phyloP scores from a whole-genome alignment of 1,140 invertebrate species.

The Nephila pilipes region DNA sequence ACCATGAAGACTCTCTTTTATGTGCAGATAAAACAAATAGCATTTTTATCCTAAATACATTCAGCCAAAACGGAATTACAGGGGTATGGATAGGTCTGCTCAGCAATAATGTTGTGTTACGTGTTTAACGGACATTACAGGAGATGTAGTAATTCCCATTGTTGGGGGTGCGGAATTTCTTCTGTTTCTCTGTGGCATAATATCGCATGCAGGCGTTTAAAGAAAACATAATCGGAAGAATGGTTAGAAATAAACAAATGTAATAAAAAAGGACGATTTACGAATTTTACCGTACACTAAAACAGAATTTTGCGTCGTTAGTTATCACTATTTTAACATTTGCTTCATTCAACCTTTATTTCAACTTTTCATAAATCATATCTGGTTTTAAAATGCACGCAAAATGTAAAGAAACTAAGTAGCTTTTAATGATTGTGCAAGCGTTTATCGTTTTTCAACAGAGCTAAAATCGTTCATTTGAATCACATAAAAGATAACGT shows the following conservation, averaged over 20 bases:
- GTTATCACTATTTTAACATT: too few relatives aligned
- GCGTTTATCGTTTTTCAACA: too few relatives aligned
- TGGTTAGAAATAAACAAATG: background rate
- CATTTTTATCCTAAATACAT: constrained; percentile 37
- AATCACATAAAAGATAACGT: too few relatives aligned
- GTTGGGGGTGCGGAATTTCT: background rate
- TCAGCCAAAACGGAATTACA: constrained; percentile 13
- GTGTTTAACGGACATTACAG: background rate
- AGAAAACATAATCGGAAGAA: background rate
- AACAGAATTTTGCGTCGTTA: too few relatives aligned
- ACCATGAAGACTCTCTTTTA: constrained; percentile 18
- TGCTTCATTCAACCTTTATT: too few relatives aligned
- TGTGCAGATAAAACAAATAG: constrained; percentile 34
- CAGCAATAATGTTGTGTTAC: constrained; percentile 7
- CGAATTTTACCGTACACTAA: too few relatives aligned
- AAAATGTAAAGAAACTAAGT: too few relatives aligned
- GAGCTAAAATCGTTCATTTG: too few relatives aligned
- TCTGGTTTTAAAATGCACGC: too few relatives aligned
- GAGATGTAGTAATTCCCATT: background rate
- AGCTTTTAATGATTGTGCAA: too few relatives aligned
- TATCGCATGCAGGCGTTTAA: background rate
- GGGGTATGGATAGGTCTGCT: background rate
- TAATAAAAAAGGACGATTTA: too few relatives aligned
- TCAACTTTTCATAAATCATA: too few relatives aligned
- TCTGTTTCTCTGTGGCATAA: background rate